Evolutionary conservation across 2,888 invertebrate genomes (phyloP).

Genomic region (Cryptocephalus primarius): DNA sequence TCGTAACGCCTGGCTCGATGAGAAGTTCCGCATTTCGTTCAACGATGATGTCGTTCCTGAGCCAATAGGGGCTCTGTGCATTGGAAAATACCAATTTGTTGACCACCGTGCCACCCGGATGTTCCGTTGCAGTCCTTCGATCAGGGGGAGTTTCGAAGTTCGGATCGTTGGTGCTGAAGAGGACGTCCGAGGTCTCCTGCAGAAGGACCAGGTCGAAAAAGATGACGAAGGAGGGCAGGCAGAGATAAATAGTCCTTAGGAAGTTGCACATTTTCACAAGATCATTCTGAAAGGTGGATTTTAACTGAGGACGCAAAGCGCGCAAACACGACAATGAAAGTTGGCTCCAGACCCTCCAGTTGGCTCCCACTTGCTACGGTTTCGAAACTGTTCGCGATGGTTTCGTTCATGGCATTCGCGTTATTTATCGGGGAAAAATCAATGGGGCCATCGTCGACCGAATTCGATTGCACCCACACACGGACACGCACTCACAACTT

Average conservation of each 20-base stretch:
- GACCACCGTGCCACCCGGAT: constrained; percentile 49
- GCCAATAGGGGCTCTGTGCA: constrained; percentile 60
- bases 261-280: constrained; percentile 12
- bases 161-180: constrained; percentile 5
- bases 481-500: background rate
- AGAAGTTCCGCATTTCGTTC: constrained; percentile 68
- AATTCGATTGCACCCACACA: background rate
- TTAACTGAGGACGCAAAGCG: too few relatives aligned
- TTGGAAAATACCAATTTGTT: constrained; percentile 44
- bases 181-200: constrained; percentile 10
- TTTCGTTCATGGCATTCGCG: too few relatives aligned
- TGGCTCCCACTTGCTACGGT: too few relatives aligned
- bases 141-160: constrained; percentile 3
- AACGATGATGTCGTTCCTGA: constrained; percentile 70
- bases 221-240: constrained; percentile 7
- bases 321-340: too few relatives aligned
- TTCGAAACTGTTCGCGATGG: too few relatives aligned
- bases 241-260: constrained; percentile 12
- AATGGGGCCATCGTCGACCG: too few relatives aligned
- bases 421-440: too few relatives aligned
- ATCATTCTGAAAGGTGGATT: background rate
- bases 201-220: constrained; percentile 9
- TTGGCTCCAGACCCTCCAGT: too few relatives aligned
- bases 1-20: constrained; percentile 81
- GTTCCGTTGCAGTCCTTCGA: constrained; percentile 37